Base-by-base conservation (phyloP, 64 coral and sea anemone species). In the Montipora cactus region DNA sequence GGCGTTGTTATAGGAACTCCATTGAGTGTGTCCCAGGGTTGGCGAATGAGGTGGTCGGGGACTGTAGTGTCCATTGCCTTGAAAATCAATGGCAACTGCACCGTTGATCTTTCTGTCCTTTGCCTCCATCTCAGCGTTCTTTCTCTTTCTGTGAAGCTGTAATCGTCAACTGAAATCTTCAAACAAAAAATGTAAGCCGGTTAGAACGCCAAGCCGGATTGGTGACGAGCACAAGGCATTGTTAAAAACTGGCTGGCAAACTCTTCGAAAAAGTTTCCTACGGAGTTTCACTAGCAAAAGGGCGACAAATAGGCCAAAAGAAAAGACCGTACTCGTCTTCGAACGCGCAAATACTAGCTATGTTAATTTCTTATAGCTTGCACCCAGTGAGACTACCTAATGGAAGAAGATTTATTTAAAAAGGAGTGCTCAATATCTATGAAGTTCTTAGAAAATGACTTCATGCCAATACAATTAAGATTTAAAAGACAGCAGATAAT, bases 81-180 rank as follows among this genome's bases (percentile, higher is more conserved):
- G 25, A 57, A 64, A 78, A n/a, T 78, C 76, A 49, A 78, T 49
- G 6, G 76, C 76, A 50, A 78, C 23, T 66, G 66, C 80, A 45
- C 5, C 55, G 4, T 37, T 82, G 8, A 64, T 57, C 2, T 13
- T 46, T 59, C 58, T 82, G 57, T 82, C 58, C 23, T 64, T 82
- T 45, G 55, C 22, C 5, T 67, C 55, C 80, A 82, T 82, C 4
- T 1, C 47, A 78, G 13, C 4, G 49, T 4, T 49, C 76, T 50
- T 78, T 78, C 23, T 18, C 21, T 80, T 7, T 5, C 4, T 82
- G 13, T 12, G 55, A 44, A 45, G 58, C 23, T 45, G 23, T 37
- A 18, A 8, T 16, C 11, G 55, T 64, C 58, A 82, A 55, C 80
- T 82, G 58, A 64, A 82, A 46, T 14, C 5, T 79, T 49, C 46